Evolutionary conservation across 2,113 vertebrate genomes (phyloP).

Genomic region (Callithrix jacchus): DNA sequence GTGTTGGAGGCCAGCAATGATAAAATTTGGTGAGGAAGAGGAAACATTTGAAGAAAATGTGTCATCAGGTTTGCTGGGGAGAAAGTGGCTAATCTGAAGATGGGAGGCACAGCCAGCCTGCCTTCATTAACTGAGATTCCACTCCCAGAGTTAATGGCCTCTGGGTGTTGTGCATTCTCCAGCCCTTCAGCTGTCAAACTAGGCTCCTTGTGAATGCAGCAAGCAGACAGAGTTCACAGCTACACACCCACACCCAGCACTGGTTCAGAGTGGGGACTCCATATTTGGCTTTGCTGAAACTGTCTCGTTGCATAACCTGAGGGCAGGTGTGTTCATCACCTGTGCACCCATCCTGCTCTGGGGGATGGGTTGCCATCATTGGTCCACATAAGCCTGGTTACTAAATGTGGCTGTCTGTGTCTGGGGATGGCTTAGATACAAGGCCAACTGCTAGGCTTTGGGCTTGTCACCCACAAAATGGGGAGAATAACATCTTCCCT

Average conservation of each 20-base stretch:
- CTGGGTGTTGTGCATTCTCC: slow-evolving; percentile 14
- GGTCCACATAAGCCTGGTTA: not conserved
- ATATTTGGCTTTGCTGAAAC: not conserved
- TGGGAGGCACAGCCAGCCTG: slow-evolving; percentile 49
- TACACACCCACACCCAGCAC: slow-evolving; percentile 44
- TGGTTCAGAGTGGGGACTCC: not conserved
- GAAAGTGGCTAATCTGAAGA: not conserved
- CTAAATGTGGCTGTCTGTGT: not conserved
- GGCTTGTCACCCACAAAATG: not conserved
- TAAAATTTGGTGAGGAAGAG: not conserved
- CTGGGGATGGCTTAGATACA: not conserved
- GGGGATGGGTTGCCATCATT: not conserved
- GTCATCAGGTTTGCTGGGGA: not conserved
- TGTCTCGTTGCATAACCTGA: not conserved
- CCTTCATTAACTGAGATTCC: slow-evolving; percentile 61
- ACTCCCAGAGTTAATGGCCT: slow-evolving; percentile 67
- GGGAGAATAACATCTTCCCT: not conserved
- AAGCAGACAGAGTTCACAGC: slow-evolving; percentile 21
- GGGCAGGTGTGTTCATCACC: not conserved
- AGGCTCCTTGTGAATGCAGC: slow-evolving; percentile 59
- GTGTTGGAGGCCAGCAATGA: not conserved
- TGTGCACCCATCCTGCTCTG: not conserved
- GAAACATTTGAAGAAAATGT: not conserved
- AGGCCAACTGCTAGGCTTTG: not conserved
- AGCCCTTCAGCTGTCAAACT: slow-evolving; percentile 44